Conservation (phyloP, 2,797 vertebrate genomes). For the Vipera ursinii region DNA sequence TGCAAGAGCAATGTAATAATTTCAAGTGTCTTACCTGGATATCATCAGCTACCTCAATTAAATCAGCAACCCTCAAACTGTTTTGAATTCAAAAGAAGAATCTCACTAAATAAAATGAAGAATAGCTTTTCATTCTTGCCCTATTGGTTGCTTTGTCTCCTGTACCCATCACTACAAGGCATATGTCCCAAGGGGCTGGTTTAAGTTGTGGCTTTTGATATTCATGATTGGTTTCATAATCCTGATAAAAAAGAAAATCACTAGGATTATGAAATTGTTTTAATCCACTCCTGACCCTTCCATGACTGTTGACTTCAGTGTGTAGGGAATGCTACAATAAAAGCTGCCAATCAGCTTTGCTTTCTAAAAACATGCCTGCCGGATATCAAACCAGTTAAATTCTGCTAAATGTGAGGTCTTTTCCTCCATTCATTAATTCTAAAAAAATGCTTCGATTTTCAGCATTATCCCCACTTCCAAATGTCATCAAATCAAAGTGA, state of each 20-base stretch:
- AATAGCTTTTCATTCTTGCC: background rate
- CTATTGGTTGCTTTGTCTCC: background rate
- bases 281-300: constrained; percentile 57
- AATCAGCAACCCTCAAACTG: background rate
- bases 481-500: background rate
- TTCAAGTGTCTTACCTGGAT: constrained; percentile 18
- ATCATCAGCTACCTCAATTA: constrained; percentile 3
- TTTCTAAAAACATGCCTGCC: constrained; percentile 27
- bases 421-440: background rate
- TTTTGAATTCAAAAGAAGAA: background rate
- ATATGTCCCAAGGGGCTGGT: constrained; percentile 32
- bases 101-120: background rate
- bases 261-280: constrained; percentile 70
- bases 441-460: constrained; percentile 15
- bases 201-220: constrained; percentile 69
- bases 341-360: constrained; percentile 38
- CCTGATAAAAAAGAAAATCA: constrained; percentile 67
- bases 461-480: background rate
- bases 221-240: constrained; percentile 76
- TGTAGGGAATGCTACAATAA: constrained; percentile 4
- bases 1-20: background rate
- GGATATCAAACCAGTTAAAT: background rate
- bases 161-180: constrained; percentile 17
- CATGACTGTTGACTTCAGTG: background rate
- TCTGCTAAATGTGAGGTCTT: background rate